phyloP scores from a whole-genome alignment of 2,113 vertebrate genomes.

The Ictalurus furcatus region DNA sequence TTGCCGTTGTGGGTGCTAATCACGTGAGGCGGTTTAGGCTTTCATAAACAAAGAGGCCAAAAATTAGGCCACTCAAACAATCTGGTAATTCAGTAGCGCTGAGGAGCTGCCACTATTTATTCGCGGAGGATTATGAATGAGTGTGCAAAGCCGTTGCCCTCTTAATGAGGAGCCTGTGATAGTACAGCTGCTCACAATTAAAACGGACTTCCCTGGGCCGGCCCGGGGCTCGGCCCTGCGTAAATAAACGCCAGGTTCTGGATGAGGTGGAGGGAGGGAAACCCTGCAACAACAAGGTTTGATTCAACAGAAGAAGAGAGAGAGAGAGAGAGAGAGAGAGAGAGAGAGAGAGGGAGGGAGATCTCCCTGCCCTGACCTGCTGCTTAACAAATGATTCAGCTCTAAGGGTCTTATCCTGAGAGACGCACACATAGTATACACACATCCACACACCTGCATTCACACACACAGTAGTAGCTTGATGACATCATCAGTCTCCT shows the following conservation, averaged over 20 bases:
- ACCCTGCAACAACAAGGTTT: slow-evolving; percentile 72
- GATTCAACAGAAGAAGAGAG: slow-evolving; percentile 68
- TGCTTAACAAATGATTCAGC: slow-evolving; percentile 35
- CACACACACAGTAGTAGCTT: neutral
- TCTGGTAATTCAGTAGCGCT: slow-evolving; percentile 67
- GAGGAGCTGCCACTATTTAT: slow-evolving; percentile 58
- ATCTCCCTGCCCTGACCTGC: neutral
- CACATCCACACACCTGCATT: slow-evolving; percentile 13
- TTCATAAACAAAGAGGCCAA: slow-evolving; percentile 68
- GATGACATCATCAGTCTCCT: neutral
- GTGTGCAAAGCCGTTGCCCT: slow-evolving; percentile 63
- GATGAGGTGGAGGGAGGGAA: slow-evolving; percentile 66
- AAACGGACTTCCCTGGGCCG: slow-evolving; percentile 61
- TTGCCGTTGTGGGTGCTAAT: slow-evolving; percentile 71
- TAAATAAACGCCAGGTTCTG: slow-evolving; percentile 70
- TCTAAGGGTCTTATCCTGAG: slow-evolving; percentile 5
- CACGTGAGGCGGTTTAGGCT: slow-evolving; percentile 68
- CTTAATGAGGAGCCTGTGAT: slow-evolving; percentile 66
- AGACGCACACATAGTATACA: neutral
- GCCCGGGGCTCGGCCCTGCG: slow-evolving; percentile 62
- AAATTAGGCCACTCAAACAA: slow-evolving; percentile 67
- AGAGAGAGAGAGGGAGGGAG: neutral
- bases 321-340: neutral
- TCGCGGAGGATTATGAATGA: slow-evolving; percentile 64
- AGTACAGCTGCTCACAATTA: slow-evolving; percentile 77